These are phyloP conservation scores for Scotopteryx bipunctaria DNA, from an alignment of 2,888 invertebrate genomes.

Conservation along the genomic window DNA sequence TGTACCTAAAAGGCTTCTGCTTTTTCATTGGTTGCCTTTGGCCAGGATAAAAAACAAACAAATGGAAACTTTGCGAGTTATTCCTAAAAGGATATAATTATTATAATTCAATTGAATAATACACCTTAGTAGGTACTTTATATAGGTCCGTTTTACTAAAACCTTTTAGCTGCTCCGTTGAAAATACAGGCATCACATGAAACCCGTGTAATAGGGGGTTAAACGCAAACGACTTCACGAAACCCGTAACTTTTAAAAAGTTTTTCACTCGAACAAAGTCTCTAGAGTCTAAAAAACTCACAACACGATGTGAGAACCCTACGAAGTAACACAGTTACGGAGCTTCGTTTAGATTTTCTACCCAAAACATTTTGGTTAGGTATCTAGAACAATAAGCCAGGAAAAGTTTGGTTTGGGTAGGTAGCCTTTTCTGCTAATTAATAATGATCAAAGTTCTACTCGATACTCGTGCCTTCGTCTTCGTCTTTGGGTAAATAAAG, in stretches of 20 bases:
- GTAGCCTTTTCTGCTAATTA: too few species aligned
- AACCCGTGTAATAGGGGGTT: conserved; percentile 25
- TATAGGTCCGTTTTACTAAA: background rate
- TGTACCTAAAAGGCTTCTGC: too few species aligned
- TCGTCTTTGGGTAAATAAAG: too few species aligned
- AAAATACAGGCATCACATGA: conserved; percentile 22
- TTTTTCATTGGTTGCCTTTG: too few species aligned
- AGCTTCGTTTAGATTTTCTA: background rate
- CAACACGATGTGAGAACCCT: conserved; percentile 27
- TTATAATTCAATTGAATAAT: too few species aligned
- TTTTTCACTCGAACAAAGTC: conserved; percentile 36
- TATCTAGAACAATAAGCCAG: too few species aligned
- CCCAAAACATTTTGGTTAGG: background rate
- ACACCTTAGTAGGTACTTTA: background rate
- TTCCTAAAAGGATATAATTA: too few species aligned
- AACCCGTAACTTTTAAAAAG: conserved; percentile 33
- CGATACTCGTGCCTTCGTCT: too few species aligned
- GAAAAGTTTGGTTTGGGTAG: too few species aligned
- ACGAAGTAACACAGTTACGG: background rate
- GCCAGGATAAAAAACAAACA: too few species aligned
- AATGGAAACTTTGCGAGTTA: too few species aligned
- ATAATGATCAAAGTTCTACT: too few species aligned
- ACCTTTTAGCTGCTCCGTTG: conserved; percentile 5
- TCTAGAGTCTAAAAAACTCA: conserved; percentile 27
- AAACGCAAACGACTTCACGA: conserved; percentile 34